phyloP scores from a whole-genome alignment of 2,797 vertebrate genomes.

The Typhlichthys subterraneus region DNA sequence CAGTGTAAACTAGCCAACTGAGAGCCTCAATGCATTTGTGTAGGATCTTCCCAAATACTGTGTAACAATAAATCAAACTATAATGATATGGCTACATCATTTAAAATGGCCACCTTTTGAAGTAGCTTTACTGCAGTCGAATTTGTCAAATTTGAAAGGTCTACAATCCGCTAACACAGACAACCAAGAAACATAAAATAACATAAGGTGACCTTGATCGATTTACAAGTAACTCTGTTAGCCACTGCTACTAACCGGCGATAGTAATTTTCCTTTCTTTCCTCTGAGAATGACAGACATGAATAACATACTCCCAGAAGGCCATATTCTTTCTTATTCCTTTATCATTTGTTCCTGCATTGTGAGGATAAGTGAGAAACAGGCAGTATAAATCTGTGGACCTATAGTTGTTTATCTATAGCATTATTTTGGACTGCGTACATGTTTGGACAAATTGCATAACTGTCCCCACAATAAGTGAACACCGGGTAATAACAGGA shows the following conservation, averaged over 20 bases:
- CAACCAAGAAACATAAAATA: constrained; percentile 31
- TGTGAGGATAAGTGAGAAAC: constrained; percentile 44
- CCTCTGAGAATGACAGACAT: constrained; percentile 20
- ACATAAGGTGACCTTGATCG: constrained; percentile 61
- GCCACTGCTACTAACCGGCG: constrained; percentile 31
- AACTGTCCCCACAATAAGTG: constrained; percentile 17
- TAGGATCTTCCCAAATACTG: constrained; percentile 2
- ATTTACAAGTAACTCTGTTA: constrained; percentile 58
- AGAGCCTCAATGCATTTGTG: constrained; percentile 16
- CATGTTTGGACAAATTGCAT: constrained; percentile 8
- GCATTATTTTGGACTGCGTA: constrained; percentile 15
- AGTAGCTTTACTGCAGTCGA: constrained; percentile 18
- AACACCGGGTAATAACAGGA: constrained; percentile 30
- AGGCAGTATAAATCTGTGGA: constrained; percentile 14
- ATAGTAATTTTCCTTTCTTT: constrained; percentile 41
- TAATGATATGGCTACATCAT: constrained; percentile 8
- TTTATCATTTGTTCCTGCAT: constrained; percentile 43
- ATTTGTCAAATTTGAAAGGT: constrained; percentile 19
- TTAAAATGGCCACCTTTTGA: constrained; percentile 3
- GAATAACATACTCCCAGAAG: constrained; percentile 44
- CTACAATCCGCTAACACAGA: constrained; percentile 36
- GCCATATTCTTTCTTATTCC: constrained; percentile 35
- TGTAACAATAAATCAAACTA: constrained; percentile 4
- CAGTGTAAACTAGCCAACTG: constrained; percentile 43
- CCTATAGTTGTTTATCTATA: constrained; percentile 7